Conservation (phyloP, 2,888 invertebrate genomes). For the Cephus runcator region DNA sequence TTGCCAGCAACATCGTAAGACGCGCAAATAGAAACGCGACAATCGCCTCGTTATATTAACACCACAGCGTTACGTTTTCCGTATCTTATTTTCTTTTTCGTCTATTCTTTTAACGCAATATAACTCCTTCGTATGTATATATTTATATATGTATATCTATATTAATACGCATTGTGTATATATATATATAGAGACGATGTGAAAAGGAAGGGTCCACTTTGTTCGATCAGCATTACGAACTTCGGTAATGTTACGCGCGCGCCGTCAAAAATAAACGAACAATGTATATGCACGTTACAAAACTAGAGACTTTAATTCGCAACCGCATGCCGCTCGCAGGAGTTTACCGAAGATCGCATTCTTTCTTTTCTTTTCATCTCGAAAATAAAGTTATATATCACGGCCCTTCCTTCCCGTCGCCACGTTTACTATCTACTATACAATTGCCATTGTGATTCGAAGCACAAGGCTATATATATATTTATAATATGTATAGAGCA, state of each 20-base stretch:
- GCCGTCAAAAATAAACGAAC: neutral
- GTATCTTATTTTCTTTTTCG: neutral
- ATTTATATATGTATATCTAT: neutral
- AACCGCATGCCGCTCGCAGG: neutral
- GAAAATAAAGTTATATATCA: neutral
- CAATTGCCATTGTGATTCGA: conserved; percentile 18
- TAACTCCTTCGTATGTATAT: conserved; percentile 6
- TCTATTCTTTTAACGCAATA: conserved; percentile 21
- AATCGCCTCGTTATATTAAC: neutral
- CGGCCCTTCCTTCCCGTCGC: neutral
- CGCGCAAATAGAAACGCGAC: neutral
- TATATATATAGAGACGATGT: neutral
- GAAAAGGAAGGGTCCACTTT: neutral
- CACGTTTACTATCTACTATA: conserved; percentile 15
- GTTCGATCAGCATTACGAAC: neutral
- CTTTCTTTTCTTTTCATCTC: neutral
- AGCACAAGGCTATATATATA: neutral
- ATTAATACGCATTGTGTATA: neutral
- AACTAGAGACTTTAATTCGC: neutral
- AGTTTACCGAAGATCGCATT: neutral
- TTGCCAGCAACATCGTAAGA: neutral
- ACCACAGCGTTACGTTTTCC: neutral
- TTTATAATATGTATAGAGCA: conserved; percentile 14
- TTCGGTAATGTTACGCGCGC: neutral
- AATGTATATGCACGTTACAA: neutral